phyloP scores from a whole-genome alignment of 2,888 invertebrate genomes.

The Cheilosia vernalis region DNA sequence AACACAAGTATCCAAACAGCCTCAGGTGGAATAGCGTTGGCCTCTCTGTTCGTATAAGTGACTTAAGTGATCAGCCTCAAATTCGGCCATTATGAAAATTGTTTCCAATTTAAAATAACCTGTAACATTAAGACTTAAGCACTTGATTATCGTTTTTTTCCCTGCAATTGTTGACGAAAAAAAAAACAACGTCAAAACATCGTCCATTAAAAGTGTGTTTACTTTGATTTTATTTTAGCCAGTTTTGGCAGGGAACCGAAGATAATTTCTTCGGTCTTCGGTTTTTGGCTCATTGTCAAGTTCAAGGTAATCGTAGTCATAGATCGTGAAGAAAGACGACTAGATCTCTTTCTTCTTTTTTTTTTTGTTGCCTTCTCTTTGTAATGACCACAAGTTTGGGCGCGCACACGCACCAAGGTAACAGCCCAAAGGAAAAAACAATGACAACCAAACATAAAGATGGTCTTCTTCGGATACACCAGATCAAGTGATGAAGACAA shows the following conservation, averaged over 20 bases:
- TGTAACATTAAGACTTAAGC: background rate
- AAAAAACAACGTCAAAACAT: background rate
- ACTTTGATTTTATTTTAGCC: background rate
- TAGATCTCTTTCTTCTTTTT: slow-evolving; percentile 10
- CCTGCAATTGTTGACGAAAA: background rate
- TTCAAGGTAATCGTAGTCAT: slow-evolving; percentile 70
- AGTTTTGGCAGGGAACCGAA: slow-evolving; percentile 29
- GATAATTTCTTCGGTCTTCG: slow-evolving; percentile 42
- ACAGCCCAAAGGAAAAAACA: background rate
- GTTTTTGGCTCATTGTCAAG: slow-evolving; percentile 67
- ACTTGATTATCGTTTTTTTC: background rate
- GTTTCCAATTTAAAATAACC: background rate
- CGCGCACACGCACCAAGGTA: background rate
- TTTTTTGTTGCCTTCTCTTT: slow-evolving; percentile 30
- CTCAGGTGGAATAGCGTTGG: too few relatives aligned
- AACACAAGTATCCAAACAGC: too few relatives aligned
- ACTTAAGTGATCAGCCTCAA: background rate
- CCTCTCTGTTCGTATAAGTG: too few relatives aligned
- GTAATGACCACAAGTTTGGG: slow-evolving; percentile 34
- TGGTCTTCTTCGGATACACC: slow-evolving; percentile 26
- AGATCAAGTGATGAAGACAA: slow-evolving; percentile 21
- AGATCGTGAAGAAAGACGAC: slow-evolving; percentile 56
- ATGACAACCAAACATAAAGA: background rate
- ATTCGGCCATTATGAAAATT: background rate
- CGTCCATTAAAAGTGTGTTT: background rate